Evolutionary conservation across 2,113 vertebrate genomes (phyloP), one percentile per base, ranked within the genome.

Genomic region (Bettongia penicillata): DNA sequence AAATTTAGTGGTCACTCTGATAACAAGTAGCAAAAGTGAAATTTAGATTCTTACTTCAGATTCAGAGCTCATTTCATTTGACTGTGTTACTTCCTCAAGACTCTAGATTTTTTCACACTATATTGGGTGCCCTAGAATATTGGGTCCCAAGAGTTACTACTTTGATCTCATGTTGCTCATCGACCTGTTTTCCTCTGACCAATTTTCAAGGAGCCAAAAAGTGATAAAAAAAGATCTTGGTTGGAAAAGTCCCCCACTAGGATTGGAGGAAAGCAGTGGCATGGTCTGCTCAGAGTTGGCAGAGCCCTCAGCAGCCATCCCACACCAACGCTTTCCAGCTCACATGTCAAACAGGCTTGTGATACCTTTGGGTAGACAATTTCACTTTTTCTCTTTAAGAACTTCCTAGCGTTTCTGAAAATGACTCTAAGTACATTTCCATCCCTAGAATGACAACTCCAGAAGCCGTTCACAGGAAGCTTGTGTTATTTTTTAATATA

Each of bases 91-190:
- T 84, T 84, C 37, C 37, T 43, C 16, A 84, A 55, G 4, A 16
- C 4, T 68, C 61, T 68, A 68, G 61, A n/a, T 68, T 68, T 24
- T 61, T 68, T 84, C 37, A 43, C 37, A n/a, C 37, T 77, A 4
- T n/a, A 77, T 68, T 6, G 1, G 23, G 26, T 3, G 89, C 48
- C 61, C 92, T 55, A 51, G 53, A 37, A 22, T 52, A 52, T 52
- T 25, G 12, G 2, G 31, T 16, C 2, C 0, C 0, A 0, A n/a
- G 77, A n/a, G 16, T 68, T 50, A 90, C 53, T 24, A 3, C 0
- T 43, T 91, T 89, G 51, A 92, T 90, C 51, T 43, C 91, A 16
- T 1, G 3, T 37, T 43, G 43, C 91, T 49, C 22, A 0, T 91
- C 49, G 47, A 1, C 24, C 50, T 57, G 10, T 0, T 24, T 94